Percentiles rank a stretch among this genome's conserved stretches.
Conservation (phyloP, 1,140 invertebrate species). For the Sarcophaga bullata region DNA sequence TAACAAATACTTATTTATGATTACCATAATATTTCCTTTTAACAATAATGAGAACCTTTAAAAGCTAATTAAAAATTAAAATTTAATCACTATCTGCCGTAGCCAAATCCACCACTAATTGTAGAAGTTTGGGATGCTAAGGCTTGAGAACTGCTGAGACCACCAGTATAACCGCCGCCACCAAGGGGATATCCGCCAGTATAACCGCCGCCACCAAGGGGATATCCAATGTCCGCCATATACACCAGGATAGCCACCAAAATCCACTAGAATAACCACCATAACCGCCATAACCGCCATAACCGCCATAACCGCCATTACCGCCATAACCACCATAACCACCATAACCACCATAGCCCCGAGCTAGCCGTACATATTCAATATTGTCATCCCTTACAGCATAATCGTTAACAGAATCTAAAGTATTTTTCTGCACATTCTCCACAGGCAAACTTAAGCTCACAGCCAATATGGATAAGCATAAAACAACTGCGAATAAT, state of each 20-base stretch:
- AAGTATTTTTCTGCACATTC: neutral
- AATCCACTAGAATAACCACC: conserved; percentile 21
- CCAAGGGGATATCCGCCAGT: neutral
- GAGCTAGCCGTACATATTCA: conserved; percentile 26
- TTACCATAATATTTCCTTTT: no score
- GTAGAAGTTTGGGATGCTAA: neutral
- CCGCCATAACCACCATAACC: conserved; percentile 45
- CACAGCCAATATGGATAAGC: neutral
- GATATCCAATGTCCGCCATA: conserved; percentile 46
- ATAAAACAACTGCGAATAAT: neutral
- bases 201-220: conserved; percentile 14
- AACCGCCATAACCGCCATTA: conserved; percentile 22
- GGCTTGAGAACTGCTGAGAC: neutral
- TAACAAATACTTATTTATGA: no score
- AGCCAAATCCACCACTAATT: neutral
- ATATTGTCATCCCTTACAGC: neutral
- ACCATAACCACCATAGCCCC: conserved; percentile 41
- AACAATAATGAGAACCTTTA: no score
- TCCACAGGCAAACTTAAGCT: neutral
- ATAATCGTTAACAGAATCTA: neutral
- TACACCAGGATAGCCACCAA: neutral
- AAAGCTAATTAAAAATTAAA: no score
- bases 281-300: neutral
- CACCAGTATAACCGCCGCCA: neutral
- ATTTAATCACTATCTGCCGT: neutral